These are phyloP conservation scores for Diplodus sargus DNA, from an alignment of 2,797 vertebrate species.

Conservation along the genomic window DNA sequence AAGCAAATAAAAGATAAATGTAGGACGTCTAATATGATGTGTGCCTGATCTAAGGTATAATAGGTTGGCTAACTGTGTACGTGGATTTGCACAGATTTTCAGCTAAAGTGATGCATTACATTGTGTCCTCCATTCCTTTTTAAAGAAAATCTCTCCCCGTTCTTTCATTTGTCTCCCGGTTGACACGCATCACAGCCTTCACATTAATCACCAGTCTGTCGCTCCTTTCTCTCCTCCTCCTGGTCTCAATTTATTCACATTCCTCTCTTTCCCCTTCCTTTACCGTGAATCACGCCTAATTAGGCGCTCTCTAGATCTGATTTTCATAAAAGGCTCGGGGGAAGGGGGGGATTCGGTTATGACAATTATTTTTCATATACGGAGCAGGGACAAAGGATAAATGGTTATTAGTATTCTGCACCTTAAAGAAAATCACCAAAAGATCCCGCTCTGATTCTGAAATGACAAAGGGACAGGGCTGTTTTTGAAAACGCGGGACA, in stretches of 20 bases:
- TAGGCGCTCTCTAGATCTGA: conserved; percentile 85
- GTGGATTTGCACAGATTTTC: conserved; percentile 17
- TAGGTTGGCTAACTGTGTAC: too few relatives aligned
- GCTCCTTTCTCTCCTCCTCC: conserved; percentile 80
- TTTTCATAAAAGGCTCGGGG: conserved; percentile 85
- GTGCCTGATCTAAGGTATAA: not conserved
- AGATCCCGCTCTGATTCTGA: conserved; percentile 67
- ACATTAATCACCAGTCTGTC: conserved; percentile 89
- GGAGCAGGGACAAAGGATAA: conserved; percentile 80
- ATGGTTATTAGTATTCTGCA: conserved; percentile 79
- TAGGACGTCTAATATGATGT: not conserved
- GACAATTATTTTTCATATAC: conserved; percentile 85
- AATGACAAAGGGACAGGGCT: conserved; percentile 55
- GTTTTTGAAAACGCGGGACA: conserved; percentile 32
- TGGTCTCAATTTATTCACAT: conserved; percentile 86
- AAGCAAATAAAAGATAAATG: not conserved
- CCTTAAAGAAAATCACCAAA: conserved; percentile 71
- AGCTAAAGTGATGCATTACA: conserved; percentile 23
- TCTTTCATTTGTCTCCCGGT: conserved; percentile 75
- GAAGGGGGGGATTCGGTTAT: conserved; percentile 66
- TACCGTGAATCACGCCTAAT: conserved; percentile 88
- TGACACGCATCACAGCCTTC: conserved; percentile 85
- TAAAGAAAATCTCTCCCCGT: conserved; percentile 62
- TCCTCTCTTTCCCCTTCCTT: conserved; percentile 83
- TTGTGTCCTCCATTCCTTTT: conserved; percentile 44